Percentiles rank a stretch among this genome's conserved stretches.
Conservation (phyloP, 2,113 vertebrate genomes). For the Neopipo cinnamomea region DNA sequence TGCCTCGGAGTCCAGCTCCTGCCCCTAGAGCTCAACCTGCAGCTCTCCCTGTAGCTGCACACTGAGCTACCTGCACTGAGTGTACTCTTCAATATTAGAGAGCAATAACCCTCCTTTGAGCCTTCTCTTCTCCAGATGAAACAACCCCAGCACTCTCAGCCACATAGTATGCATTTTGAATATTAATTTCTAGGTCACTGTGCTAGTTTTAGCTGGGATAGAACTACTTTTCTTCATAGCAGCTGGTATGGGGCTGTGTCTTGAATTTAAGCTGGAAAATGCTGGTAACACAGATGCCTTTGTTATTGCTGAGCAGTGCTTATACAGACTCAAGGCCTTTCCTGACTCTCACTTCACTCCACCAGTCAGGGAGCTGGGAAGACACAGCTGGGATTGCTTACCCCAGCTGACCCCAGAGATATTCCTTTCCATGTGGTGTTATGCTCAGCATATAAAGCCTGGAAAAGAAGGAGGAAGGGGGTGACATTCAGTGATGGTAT, state of each 20-base stretch:
- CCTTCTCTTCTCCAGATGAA: neutral
- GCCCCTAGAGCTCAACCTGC: neutral
- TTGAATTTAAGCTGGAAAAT: neutral
- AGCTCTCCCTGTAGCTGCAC: neutral
- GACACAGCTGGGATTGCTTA: neutral
- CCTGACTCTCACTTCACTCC: neutral
- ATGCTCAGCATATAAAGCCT: neutral
- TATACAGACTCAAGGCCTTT: neutral
- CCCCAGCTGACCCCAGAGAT: neutral
- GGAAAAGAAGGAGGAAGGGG: neutral
- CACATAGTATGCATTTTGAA: neutral
- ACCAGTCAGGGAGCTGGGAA: neutral
- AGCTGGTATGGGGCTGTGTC: neutral
- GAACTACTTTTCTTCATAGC: neutral
- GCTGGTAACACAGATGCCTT: neutral
- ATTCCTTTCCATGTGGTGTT: neutral
- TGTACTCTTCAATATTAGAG: neutral
- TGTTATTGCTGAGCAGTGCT: neutral
- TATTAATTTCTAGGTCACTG: neutral
- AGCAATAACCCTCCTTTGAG: neutral
- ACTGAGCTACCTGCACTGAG: fast-evolving
- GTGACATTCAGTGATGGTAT: neutral
- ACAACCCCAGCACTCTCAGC: neutral
- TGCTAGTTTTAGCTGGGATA: neutral
- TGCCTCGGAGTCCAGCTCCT: neutral